Conservation (phyloP, 2,888 invertebrate species). For the Rhingia rostrata region DNA sequence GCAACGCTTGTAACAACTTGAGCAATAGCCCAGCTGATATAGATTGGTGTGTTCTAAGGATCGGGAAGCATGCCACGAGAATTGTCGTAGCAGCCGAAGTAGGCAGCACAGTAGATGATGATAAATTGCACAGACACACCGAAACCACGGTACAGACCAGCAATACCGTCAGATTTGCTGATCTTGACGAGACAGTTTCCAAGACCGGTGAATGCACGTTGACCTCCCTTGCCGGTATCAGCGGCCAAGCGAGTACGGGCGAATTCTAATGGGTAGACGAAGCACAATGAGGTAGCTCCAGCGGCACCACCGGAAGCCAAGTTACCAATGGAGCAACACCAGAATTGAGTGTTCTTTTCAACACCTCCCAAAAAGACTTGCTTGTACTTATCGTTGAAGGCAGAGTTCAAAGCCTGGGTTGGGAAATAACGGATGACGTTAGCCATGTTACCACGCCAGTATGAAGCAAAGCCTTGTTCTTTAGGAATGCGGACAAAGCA, state of each 20-base stretch:
- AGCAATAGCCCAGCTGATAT: conserved; percentile 97
- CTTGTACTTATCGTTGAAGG: conserved; percentile 97
- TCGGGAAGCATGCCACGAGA: conserved; percentile 96
- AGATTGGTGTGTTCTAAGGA: conserved; percentile 95
- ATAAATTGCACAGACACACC: conserved; percentile 97
- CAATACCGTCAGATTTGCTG: conserved; percentile 92
- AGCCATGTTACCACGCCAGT: conserved; percentile 97
- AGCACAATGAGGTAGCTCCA: conserved; percentile 95
- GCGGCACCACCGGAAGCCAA: conserved; percentile 97
- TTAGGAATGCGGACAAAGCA: conserved; percentile 92
- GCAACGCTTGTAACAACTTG: conserved; percentile 92
- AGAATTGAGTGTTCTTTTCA: conserved; percentile 94
- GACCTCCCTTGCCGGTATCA: conserved; percentile 93
- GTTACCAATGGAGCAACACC: conserved; percentile 94
- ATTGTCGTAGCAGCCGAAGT: conserved; percentile 98
- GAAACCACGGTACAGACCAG: conserved; percentile 96
- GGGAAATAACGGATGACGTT: conserved; percentile 98
- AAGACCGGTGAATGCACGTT: conserved; percentile 94
- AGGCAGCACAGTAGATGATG: conserved; percentile 97
- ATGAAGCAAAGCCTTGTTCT: conserved; percentile 92
- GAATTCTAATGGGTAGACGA: conserved; percentile 97
- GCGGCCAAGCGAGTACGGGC: conserved; percentile 94
- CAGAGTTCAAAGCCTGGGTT: conserved; percentile 96
- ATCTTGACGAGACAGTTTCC: conserved; percentile 94
- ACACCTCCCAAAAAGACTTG: conserved; percentile 91